Conservation (phyloP, 2,888 invertebrate species). For the Chalcis sispes region DNA sequence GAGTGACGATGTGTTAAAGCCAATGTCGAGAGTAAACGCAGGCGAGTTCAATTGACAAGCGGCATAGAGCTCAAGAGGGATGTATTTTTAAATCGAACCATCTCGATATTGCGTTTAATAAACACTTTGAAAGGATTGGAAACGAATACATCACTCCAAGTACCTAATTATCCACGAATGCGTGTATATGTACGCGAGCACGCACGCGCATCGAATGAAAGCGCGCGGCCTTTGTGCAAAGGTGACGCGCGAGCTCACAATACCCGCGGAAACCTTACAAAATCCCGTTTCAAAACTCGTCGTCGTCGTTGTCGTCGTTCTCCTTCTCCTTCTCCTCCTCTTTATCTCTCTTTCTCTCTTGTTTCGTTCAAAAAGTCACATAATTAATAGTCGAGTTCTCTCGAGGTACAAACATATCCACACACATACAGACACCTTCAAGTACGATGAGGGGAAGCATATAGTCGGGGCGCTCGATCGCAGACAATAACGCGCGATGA, state of each 20-base stretch:
- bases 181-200: background rate
- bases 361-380: background rate
- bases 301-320: no score
- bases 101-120: no score
- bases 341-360: no score
- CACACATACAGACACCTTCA: background rate
- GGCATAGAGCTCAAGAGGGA: no score
- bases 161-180: no score
- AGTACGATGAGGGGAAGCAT: background rate
- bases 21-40: background rate
- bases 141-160: background rate
- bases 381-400: slow-evolving; percentile 8
- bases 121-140: no score
- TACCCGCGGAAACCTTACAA: background rate
- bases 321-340: no score
- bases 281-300: background rate
- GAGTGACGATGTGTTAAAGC: background rate
- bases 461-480: background rate
- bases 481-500: no score
- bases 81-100: no score
- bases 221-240: background rate
- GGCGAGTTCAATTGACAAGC: no score
- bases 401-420: background rate
- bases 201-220: background rate
- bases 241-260: background rate